Evolutionary conservation across 2,113 vertebrate species (phyloP), one percentile per base, ranked within the genome.

Genomic region (Candoia aspera): DNA sequence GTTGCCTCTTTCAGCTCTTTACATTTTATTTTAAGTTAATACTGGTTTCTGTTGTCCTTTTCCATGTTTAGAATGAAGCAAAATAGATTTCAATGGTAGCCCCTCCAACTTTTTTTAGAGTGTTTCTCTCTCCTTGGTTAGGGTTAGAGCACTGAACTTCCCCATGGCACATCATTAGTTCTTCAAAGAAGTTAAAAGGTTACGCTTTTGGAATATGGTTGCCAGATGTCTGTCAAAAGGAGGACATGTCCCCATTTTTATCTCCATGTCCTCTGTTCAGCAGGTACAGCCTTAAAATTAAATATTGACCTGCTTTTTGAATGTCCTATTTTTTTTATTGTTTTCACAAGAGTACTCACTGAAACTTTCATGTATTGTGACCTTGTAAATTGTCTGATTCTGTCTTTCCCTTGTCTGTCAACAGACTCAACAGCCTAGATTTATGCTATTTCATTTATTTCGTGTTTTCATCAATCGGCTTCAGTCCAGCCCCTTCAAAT

Each of bases 1-100:
- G 92, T 95, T 96, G 90, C 94, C 93, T 60, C 94, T 94, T 92
- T 94, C 92, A 84, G 90, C 93, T 95, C 96, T 96, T 97, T 95
- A 95, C 94, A 95, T 96, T 97, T 95, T 88, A 94, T 95, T 94
- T 96, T 87, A 93, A 96, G 94, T 93, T 97, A 96, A 94, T 87
- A 1, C 92, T 96, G 93, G 88, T 96, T 96, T 97, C 94, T 96
- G 96, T 96, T 97, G 96, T 96, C 95, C 95, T 96, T 97, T 97
- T 97, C 95, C 94, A 79, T 95, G 96, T 97, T 97, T 96, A 96
- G 95, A 95, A 94, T 92, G 92, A 96, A 92, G 90, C 95, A 96
- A 96, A 96, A 96, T 96, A 97, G 96, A 96, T 96, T 95, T 95
- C 94, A 94, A 93, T 96, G 93, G 92, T 95, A 95, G 95, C 84